Evolutionary conservation across 1,140 invertebrate genomes (phyloP), one percentile per base, ranked within the genome.

Genomic region (Hirudo medicinalis): DNA sequence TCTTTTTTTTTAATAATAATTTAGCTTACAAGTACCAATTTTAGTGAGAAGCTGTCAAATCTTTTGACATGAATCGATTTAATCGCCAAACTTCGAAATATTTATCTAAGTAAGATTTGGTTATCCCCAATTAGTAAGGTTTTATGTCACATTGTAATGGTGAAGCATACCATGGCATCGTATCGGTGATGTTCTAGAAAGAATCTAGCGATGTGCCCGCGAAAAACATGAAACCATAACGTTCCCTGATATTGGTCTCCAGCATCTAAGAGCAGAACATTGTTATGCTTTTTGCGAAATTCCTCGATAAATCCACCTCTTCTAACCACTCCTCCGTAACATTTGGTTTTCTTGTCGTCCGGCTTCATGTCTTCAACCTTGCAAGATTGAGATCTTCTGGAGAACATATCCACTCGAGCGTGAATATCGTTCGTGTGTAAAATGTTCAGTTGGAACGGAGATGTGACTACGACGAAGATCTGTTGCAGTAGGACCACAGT

Each of bases 391-490:
- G 86, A 84, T 72, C 83, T 81, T 40, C 87, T 87, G 0, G 88
- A 86, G 25, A 75, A 76, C 80, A 92, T 86, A 71, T 91, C 89
- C 78, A 92, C 92, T 32, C 89, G 85, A 0, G 90, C 86, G 76
- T 94, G 91, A 85, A 94, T 90, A 77, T 94, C 91, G 79, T 94
- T 94, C 70, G 90, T 91, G 80, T 94, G 91, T 0, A 94, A 78
- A 54, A 94, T 86, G 17, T 88, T 87, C 22, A 91, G 76, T 54
- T 89, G 84, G 68, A 83, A 82, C 25, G 63, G 73, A 29, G 53
- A 32, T 20, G n/a, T 25, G 22, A 20, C 20, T 43, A 49, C 67
- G 17, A 68, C 17, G 15, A 49, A 49, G 43, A 49, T 17, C 15
- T 11, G 15, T 0, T 8, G 43, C 4, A 49, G 0, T 11, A 49